Conservation (phyloP, 92 coral and sea anemone genomes). For the Heteractis magnifica region DNA sequence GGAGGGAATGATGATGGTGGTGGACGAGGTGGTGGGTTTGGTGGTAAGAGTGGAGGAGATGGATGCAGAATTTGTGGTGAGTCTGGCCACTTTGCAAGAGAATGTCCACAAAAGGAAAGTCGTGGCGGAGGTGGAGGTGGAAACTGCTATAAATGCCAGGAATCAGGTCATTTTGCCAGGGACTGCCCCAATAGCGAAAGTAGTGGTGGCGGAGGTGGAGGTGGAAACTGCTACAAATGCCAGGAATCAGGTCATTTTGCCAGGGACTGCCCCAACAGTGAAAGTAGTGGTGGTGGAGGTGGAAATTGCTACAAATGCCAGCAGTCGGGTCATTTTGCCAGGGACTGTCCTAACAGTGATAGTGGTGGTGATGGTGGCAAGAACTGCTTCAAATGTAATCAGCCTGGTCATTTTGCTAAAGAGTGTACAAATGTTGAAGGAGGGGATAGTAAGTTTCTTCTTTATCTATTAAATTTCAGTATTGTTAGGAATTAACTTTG, state of each 20-base stretch:
- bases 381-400: constrained; percentile 58
- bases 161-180: constrained; percentile 77
- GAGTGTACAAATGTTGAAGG: constrained; percentile 61
- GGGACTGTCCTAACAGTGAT: constrained; percentile 56
- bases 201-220: constrained; percentile 48
- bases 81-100: constrained; percentile 69
- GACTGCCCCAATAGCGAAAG: constrained; percentile 53
- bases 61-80: constrained; percentile 63
- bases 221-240: constrained; percentile 54
- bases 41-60: constrained; percentile 37
- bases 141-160: constrained; percentile 58
- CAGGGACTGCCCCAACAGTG: constrained; percentile 58
- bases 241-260: constrained; percentile 78
- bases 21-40: constrained; percentile 45
- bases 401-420: constrained; percentile 75
- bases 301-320: constrained; percentile 63
- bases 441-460: constrained; percentile 52
- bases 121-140: constrained; percentile 42
- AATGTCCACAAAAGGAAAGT: constrained; percentile 49
- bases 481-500: not conserved
- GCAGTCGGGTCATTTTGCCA: constrained; percentile 75
- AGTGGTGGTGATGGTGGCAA: constrained; percentile 47
- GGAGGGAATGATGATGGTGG: constrained; percentile 16
- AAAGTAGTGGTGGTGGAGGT: constrained; percentile 39
- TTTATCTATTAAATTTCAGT: not conserved